These are phyloP conservation scores for Clarias gariepinus DNA, from an alignment of 2,113 vertebrate genomes.

Conservation along the genomic window DNA sequence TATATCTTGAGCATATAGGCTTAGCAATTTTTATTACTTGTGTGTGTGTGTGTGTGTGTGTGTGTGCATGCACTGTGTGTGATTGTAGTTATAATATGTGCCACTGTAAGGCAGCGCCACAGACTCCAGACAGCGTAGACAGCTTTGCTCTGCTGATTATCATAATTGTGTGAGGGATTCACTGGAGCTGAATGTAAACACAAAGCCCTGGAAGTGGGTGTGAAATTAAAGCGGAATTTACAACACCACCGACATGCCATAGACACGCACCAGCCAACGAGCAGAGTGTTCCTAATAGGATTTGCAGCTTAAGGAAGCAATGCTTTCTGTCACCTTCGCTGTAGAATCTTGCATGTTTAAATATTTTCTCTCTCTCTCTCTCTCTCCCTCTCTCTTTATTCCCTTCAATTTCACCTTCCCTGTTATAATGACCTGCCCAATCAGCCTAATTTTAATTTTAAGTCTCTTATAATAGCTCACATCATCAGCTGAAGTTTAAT, in stretches of 20 bases:
- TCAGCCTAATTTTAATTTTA: conserved; percentile 22
- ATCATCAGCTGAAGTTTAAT: conserved; percentile 17
- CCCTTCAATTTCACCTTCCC: not conserved
- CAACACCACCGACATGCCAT: conserved; percentile 57
- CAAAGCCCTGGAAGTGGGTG: conserved; percentile 67
- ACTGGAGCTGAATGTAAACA: conserved; percentile 64
- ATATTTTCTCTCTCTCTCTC: conserved; percentile 32
- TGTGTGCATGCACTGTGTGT: not conserved
- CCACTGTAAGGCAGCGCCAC: not conserved
- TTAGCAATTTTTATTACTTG: not conserved
- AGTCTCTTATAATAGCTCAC: conserved; percentile 19
- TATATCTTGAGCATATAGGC: not conserved
- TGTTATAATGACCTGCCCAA: conserved; percentile 21
- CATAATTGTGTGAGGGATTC: conserved; percentile 69
- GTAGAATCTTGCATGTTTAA: conserved; percentile 15
- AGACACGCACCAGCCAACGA: conserved; percentile 41
- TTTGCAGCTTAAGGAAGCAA: conserved; percentile 56
- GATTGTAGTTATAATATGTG: not conserved
- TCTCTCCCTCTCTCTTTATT: not conserved
- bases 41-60: not conserved
- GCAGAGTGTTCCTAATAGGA: conserved; percentile 58
- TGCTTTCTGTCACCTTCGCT: conserved; percentile 39
- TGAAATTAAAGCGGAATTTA: conserved; percentile 73
- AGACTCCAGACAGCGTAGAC: conserved; percentile 46
- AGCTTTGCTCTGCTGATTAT: conserved; percentile 68